phyloP scores from a whole-genome alignment of 1,140 invertebrate genomes.

The Drosophila mayri region DNA sequence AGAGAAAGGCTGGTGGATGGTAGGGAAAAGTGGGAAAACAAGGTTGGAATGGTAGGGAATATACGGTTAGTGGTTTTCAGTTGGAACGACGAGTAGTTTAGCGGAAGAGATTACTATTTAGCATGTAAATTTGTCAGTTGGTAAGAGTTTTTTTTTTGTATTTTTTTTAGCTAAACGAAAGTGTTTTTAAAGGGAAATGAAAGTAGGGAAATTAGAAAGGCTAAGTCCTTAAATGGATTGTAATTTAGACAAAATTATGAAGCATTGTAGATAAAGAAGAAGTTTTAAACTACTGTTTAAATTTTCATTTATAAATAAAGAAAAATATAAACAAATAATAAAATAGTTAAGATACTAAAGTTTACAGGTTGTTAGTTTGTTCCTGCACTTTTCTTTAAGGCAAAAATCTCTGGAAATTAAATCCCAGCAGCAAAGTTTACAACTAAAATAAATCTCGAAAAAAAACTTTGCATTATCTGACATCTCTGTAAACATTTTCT shows the following conservation, averaged over 20 bases:
- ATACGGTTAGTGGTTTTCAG: constrained; percentile 19
- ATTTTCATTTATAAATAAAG: too few relatives aligned
- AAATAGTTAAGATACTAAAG: neutral
- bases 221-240: neutral
- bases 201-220: neutral
- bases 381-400: too few relatives aligned
- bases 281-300: too few relatives aligned
- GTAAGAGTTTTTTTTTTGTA: constrained; percentile 1
- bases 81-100: constrained; percentile 10
- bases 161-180: constrained; percentile 3
- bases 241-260: too few relatives aligned
- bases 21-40: neutral
- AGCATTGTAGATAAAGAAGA: too few relatives aligned
- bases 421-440: neutral
- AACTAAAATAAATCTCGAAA: neutral
- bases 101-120: constrained; percentile 39
- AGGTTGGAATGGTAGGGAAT: constrained; percentile 8
- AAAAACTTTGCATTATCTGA: neutral
- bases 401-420: neutral
- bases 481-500: neutral
- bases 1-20: neutral
- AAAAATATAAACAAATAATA: too few relatives aligned
- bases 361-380: neutral
- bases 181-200: neutral
- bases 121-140: constrained; percentile 39